Evolutionary conservation across 2,113 vertebrate genomes (phyloP).

Genomic region (Burhinus bistriatus): DNA sequence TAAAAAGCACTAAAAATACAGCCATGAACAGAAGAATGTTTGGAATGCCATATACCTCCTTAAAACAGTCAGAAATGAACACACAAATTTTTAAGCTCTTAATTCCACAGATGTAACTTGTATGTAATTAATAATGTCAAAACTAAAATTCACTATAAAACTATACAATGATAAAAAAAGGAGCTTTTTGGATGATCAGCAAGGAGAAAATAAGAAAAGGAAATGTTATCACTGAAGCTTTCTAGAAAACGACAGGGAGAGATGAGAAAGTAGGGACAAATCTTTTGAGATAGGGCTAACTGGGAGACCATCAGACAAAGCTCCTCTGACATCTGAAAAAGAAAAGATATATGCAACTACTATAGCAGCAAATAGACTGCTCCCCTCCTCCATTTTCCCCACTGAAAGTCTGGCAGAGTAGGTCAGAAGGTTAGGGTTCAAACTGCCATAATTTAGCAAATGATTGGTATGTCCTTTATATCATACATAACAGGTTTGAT

Average conservation of each 20-base stretch:
- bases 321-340: not conserved
- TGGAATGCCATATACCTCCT: not conserved
- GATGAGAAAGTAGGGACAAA: not conserved
- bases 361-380: not conserved
- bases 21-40: not conserved
- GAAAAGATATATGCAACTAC: not conserved
- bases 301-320: not conserved
- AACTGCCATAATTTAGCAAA: conserved; percentile 31
- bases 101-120: not conserved
- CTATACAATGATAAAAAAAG: not conserved
- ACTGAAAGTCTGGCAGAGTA: not conserved
- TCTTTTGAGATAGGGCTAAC: not conserved
- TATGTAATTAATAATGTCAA: not conserved
- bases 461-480: conserved; percentile 39
- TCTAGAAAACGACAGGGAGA: not conserved
- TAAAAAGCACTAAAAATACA: not conserved
- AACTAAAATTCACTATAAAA: not conserved
- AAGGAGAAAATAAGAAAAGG: not conserved
- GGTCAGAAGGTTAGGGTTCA: conserved; percentile 34
- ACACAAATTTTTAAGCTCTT: not conserved
- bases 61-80: not conserved
- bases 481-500: conserved; percentile 26
- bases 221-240: not conserved
- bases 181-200: not conserved
- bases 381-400: not conserved